These are phyloP conservation scores for Lepus oiostolus DNA, from an alignment of 2,797 vertebrate genomes.

Conservation along the genomic window DNA sequence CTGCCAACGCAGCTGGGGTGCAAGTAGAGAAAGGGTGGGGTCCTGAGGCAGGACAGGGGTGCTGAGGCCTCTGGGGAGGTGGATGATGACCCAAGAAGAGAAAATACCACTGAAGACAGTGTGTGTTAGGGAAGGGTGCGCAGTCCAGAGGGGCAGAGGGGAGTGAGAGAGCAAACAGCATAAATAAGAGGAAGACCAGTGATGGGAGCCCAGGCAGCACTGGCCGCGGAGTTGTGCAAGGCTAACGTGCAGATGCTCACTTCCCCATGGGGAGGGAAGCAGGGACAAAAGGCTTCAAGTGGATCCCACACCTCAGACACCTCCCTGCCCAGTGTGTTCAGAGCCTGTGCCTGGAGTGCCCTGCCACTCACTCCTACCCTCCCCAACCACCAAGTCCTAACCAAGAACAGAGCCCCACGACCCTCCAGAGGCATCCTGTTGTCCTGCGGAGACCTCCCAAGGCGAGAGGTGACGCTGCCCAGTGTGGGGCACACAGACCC, in stretches of 20 bases:
- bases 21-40: constrained; percentile 77
- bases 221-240: background rate
- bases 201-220: background rate
- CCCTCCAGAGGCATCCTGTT: background rate
- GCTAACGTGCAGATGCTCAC: constrained; percentile 33
- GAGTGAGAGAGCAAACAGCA: constrained; percentile 57
- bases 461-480: background rate
- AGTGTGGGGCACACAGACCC: background rate
- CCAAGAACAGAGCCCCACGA: background rate
- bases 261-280: no score
- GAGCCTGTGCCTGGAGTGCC: background rate
- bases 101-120: background rate
- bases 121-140: background rate
- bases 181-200: background rate
- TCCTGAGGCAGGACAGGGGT: background rate
- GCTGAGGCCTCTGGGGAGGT: constrained; percentile 31
- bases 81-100: background rate
- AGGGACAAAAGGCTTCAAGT: background rate
- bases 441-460: background rate
- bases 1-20: constrained; percentile 54
- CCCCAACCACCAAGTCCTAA: background rate
- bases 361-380: background rate
- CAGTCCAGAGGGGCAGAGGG: background rate
- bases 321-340: background rate
- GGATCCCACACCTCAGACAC: background rate